Conservation (phyloP, 30 jellyfish, hydroid and myxozoan genomes). For the Hydractinia symbiolongicarpus region DNA sequence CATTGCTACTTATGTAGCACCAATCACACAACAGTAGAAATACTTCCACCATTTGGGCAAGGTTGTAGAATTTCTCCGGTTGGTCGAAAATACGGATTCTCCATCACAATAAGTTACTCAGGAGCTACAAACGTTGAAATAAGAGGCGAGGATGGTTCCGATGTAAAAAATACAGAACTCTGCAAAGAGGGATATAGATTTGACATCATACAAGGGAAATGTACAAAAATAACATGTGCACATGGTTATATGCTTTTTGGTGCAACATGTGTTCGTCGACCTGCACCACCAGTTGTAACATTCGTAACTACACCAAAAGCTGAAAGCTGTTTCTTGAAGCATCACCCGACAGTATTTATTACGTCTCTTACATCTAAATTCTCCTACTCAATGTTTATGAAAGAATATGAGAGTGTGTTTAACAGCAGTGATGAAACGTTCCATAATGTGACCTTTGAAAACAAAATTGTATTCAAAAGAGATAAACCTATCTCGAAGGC, state of each 20-base stretch:
- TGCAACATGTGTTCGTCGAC: not conserved
- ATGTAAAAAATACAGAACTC: not conserved
- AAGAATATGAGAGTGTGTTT: not conserved
- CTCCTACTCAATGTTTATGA: not conserved
- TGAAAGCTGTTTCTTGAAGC: not conserved
- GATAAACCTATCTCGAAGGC: too few species aligned
- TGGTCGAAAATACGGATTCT: not conserved
- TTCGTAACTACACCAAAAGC: not conserved
- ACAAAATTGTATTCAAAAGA: too few species aligned
- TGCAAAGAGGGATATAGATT: not conserved
- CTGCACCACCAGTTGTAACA: not conserved
- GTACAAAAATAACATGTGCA: not conserved
- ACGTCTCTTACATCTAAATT: not conserved
- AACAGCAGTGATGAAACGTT: not conserved
- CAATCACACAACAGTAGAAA: not conserved
- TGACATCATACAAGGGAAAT: not conserved
- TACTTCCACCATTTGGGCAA: not conserved
- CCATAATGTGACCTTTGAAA: not conserved
- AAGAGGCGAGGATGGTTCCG: not conserved
- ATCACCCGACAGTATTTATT: not conserved
- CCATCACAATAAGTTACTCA: not conserved
- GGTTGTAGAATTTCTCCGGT: not conserved
- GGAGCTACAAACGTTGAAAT: not conserved
- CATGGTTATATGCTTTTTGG: not conserved
- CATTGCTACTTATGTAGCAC: slow-evolving; percentile 9